Evolutionary conservation across 2,797 vertebrate species (phyloP).

Genomic region (Pempheris klunzingeri): DNA sequence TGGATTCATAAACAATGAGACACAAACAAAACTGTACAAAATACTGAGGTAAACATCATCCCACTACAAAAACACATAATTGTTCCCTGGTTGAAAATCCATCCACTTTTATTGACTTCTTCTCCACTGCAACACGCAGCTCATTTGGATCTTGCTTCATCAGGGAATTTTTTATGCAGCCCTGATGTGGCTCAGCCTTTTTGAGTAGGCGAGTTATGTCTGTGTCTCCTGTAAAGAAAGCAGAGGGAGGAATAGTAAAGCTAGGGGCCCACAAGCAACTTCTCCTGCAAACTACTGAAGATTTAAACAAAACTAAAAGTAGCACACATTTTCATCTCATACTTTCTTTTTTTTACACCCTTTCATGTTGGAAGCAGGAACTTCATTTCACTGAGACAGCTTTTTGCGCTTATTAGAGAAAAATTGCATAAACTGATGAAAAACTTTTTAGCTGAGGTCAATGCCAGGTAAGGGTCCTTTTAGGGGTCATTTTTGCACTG

Average conservation of each 20-base stretch:
- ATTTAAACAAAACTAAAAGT: constrained; percentile 46
- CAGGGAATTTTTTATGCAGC: constrained; percentile 78
- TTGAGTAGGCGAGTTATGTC: constrained; percentile 75
- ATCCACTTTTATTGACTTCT: constrained; percentile 81
- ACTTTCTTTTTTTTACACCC: background rate
- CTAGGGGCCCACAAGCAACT: constrained; percentile 48
- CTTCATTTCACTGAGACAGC: constrained; percentile 38
- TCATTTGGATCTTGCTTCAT: constrained; percentile 83
- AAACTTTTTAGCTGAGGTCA: constrained; percentile 55
- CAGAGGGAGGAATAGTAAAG: constrained; percentile 55
- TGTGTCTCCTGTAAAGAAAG: constrained; percentile 61
- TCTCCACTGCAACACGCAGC: constrained; percentile 65
- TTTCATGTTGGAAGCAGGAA: constrained; percentile 15
- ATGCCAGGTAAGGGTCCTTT: constrained; percentile 46
- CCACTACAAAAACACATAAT: constrained; percentile 77
- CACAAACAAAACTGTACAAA: constrained; percentile 42
- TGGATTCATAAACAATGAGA: constrained; percentile 18
- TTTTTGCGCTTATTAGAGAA: constrained; percentile 28
- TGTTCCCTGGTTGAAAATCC: constrained; percentile 77
- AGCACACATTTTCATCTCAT: constrained; percentile 40
- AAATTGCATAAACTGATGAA: constrained; percentile 19
- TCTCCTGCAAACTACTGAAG: constrained; percentile 38
- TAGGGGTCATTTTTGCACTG: constrained; percentile 43
- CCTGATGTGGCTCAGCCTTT: constrained; percentile 74
- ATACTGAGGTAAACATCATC: constrained; percentile 71